Conservation (phyloP, 2,113 vertebrate genomes). For the Cairina moschata region DNA sequence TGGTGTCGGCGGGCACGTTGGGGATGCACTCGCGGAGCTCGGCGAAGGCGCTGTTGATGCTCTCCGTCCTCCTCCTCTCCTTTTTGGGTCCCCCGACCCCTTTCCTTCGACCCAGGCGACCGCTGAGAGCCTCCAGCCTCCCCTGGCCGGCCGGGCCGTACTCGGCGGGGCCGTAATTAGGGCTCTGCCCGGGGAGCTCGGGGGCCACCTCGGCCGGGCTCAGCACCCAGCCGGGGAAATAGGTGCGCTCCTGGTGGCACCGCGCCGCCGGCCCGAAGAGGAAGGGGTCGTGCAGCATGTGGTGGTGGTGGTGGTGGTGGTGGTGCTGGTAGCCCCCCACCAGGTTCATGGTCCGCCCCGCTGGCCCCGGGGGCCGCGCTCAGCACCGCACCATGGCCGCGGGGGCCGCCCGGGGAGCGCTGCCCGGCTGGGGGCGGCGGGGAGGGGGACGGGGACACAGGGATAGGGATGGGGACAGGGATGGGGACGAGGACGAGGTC, state of each 20-base stretch:
- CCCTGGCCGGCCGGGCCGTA: slow-evolving; percentile 71
- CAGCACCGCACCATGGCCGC: slow-evolving; percentile 48
- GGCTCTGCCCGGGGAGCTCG: slow-evolving; percentile 82
- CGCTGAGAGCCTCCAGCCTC: slow-evolving; percentile 82
- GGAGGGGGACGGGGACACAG: too few species aligned
- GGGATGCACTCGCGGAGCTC: slow-evolving; percentile 97
- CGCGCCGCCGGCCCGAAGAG: slow-evolving; percentile 85
- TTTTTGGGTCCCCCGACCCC: slow-evolving; percentile 86
- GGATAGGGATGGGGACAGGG: too few species aligned
- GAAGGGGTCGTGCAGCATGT: slow-evolving; percentile 90
- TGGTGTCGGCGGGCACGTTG: slow-evolving; percentile 97
- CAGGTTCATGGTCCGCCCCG: slow-evolving; percentile 86
- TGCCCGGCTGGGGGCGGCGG: slow-evolving; percentile 15
- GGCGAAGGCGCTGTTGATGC: slow-evolving; percentile 98
- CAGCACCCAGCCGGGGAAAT: slow-evolving; percentile 91
- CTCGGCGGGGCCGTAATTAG: slow-evolving; percentile 65
- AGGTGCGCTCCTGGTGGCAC: slow-evolving; percentile 87
- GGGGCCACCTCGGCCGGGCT: slow-evolving; percentile 83
- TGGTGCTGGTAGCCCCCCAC: slow-evolving; percentile 90
- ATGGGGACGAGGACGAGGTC: not conserved
- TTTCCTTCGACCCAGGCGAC: slow-evolving; percentile 83
- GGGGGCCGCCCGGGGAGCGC: not conserved
- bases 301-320: slow-evolving; percentile 84
- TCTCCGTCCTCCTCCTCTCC: slow-evolving; percentile 93
- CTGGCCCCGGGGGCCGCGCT: slow-evolving; percentile 52